Evolutionary conservation across 2,888 invertebrate genomes (phyloP).

Genomic region (Strigamia transsilvanica): DNA sequence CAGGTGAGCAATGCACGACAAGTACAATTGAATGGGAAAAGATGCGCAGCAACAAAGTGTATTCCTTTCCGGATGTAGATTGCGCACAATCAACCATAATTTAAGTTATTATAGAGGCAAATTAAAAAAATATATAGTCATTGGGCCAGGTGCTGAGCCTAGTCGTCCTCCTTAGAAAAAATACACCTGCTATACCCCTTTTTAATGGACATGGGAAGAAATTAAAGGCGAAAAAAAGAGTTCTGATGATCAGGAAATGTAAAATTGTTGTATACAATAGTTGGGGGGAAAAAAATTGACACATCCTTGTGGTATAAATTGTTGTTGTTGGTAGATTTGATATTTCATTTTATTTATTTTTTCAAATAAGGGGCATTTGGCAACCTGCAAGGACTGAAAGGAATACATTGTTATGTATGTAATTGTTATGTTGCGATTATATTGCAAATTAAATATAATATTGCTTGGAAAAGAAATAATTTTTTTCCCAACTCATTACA

Average conservation of each 20-base stretch:
- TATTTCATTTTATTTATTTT: no score
- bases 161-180: constrained; percentile 3
- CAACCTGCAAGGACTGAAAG: neutral
- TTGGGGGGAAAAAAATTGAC: neutral
- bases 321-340: neutral
- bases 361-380: neutral
- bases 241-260: neutral
- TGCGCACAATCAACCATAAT: constrained; percentile 1
- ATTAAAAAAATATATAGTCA: neutral
- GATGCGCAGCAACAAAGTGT: neutral
- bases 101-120: constrained; percentile 3
- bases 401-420: neutral
- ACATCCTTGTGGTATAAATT: neutral
- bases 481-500: constrained; percentile 9
- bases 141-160: neutral
- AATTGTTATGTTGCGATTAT: neutral
- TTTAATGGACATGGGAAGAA: neutral
- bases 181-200: constrained; percentile 24
- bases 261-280: neutral
- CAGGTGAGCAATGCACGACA: constrained; percentile 7
- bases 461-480: neutral
- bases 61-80: constrained; percentile 7
- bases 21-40: neutral
- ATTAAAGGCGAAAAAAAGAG: neutral
- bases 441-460: neutral